Percentiles rank a stretch among this genome's conserved stretches.
Conservation (phyloP, 2,797 vertebrate species). For the Pseudopleuronectes americanus region DNA sequence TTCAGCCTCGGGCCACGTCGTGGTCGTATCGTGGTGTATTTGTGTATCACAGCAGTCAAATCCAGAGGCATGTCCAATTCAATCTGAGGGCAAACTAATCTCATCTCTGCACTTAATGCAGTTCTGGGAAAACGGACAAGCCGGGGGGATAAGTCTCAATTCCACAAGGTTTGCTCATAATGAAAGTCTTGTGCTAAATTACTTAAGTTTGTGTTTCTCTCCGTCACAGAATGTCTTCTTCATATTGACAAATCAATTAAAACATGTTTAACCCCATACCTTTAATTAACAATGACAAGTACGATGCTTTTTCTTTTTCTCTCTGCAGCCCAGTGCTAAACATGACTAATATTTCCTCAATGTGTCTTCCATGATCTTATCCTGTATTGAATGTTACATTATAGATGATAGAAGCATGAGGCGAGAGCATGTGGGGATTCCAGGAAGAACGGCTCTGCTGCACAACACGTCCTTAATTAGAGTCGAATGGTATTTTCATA, state of each 20-base stretch:
- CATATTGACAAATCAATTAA: slow-evolving; percentile 54
- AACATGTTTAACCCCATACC: slow-evolving; percentile 20
- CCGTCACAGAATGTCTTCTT: slow-evolving; percentile 38
- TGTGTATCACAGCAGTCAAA: slow-evolving; percentile 57
- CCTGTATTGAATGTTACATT: not conserved
- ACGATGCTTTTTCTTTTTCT: slow-evolving; percentile 9
- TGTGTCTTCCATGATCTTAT: not conserved
- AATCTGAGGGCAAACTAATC: slow-evolving; percentile 67
- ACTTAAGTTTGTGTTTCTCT: slow-evolving; percentile 57
- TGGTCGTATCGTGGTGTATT: slow-evolving; percentile 53
- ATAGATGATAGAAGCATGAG: not conserved
- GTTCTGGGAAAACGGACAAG: slow-evolving; percentile 60
- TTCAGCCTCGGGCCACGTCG: slow-evolving; percentile 42
- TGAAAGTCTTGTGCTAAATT: slow-evolving; percentile 69
- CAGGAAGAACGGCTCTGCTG: not conserved
- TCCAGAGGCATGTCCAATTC: slow-evolving; percentile 63
- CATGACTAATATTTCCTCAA: not conserved
- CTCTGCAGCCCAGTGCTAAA: slow-evolving; percentile 1
- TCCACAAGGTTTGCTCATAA: slow-evolving; percentile 58
- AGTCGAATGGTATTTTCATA: slow-evolving; percentile 20
- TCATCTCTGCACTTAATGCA: slow-evolving; percentile 68
- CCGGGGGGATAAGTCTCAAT: slow-evolving; percentile 51
- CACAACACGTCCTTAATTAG: not conserved
- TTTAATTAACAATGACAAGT: slow-evolving; percentile 43
- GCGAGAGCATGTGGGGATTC: not conserved